Base-by-base conservation (phyloP, 1,140 invertebrate genomes). In the Saccostrea echinata region DNA sequence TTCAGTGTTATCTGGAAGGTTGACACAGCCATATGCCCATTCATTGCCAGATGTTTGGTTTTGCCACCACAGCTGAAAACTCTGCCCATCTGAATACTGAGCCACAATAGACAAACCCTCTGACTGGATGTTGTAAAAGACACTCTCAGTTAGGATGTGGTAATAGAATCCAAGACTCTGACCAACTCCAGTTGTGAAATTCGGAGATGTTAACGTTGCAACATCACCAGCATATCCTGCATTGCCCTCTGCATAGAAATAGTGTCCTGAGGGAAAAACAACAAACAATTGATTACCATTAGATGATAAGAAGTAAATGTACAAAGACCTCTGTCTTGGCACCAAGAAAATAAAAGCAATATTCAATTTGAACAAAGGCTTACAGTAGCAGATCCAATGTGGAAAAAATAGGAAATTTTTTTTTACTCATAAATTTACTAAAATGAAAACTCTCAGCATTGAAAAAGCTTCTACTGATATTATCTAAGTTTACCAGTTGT, bases 201-300 rank as follows among this genome's bases (percentile, higher is more conserved):
- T 21, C 0, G 90, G 86, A 30, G 93, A 91, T 11, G 87, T 71
- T 43, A 93, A 35, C 1, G 76, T 81, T 0, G 91, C 87, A 53
- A 86, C 83, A 33, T 91, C 92, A 16, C 82, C 86, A n/a, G 86
- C 52, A 3, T 85, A 84, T 13, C 92, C 93, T 27, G 90, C 71
- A 55, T 89, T 90, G 2, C 90, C 91, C 71, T 93, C 91, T 27
- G 91, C 90, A 86, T 92, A 92, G 85, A 92, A 88, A 81, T 91
- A 93, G 85, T 91, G 55, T 27, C 91, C 93, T 93, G 80, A 6
- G 43, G 51, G 51, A 43, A 68, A 76, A 35, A 84, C 68, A n/a
- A 61, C 16, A 84, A 30, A 76, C 0, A 43, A 43, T 43, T 43
- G 6, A 3, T 43, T 43, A 61, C n/a, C 55, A 61, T 61, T 18